A percentile compares a stretch with the other conserved stretches of the same genome.
Conservation (phyloP, 2,113 vertebrate genomes). For the Corythornis vintsioides region DNA sequence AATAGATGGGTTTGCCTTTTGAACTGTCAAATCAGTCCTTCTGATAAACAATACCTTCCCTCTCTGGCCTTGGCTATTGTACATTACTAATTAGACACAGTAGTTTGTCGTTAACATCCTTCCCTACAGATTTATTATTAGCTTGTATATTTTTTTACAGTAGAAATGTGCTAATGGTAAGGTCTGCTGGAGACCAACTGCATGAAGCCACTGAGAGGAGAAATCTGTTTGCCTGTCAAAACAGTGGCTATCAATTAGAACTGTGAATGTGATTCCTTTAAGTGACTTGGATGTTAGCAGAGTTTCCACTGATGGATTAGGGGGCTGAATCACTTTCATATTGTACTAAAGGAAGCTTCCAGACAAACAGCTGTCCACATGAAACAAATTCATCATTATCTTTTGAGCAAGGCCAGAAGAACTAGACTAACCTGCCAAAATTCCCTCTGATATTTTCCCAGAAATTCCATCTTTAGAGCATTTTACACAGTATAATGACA, state of each 20-base stretch:
- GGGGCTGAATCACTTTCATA: conserved; percentile 38
- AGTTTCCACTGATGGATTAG: conserved; percentile 60
- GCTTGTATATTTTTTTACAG: conserved; percentile 25
- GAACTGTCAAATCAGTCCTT: conserved; percentile 40
- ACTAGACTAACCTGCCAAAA: conserved; percentile 10
- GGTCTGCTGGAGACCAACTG: conserved; percentile 59
- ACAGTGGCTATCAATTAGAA: conserved; percentile 67
- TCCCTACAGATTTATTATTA: conserved; percentile 44
- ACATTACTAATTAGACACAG: conserved; percentile 62
- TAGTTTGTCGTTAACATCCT: conserved; percentile 54
- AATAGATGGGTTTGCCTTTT: conserved; percentile 40
- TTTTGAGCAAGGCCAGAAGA: conserved; percentile 47
- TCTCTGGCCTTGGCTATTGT: conserved; percentile 24
- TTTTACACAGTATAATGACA: conserved; percentile 13
- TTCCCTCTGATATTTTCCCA: conserved; percentile 4
- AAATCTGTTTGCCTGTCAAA: conserved; percentile 61
- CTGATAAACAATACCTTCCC: conserved; percentile 32
- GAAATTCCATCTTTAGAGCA: conserved; percentile 17
- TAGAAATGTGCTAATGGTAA: conserved; percentile 58
- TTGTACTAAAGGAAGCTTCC: conserved; percentile 31
- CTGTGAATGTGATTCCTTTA: conserved; percentile 51
- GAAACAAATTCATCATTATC: conserved; percentile 46
- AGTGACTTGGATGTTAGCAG: conserved; percentile 40
- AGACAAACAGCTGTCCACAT: conserved; percentile 30
- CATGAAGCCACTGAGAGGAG: conserved; percentile 50